phyloP scores from a whole-genome alignment of 2,113 vertebrate genomes.

The Rynchops niger region DNA sequence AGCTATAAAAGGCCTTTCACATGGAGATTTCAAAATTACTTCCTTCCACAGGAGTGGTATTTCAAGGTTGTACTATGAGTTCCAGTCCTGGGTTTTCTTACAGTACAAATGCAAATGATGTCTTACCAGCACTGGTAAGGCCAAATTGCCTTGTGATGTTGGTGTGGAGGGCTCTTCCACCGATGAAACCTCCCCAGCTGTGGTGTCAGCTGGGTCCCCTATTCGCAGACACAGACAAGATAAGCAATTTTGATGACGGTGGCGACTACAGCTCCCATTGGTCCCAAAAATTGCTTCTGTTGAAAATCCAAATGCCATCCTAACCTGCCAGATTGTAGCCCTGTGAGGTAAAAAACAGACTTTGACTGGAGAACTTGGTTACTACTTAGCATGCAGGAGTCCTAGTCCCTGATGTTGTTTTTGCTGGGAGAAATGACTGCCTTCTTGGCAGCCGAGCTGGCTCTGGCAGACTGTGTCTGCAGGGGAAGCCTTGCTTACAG shows the following conservation, averaged over 20 bases:
- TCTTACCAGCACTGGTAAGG: not conserved
- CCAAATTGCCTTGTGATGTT: not conserved
- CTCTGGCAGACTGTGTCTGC: not conserved
- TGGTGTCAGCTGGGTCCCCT: not conserved
- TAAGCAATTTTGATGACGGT: not conserved
- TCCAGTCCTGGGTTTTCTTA: not conserved
- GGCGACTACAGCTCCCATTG: fast-evolving
- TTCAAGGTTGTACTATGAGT: not conserved
- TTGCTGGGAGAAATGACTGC: not conserved
- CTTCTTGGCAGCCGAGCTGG: not conserved
- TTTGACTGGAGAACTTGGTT: not conserved
- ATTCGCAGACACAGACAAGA: fast-evolving
- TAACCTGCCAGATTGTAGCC: not conserved
- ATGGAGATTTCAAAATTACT: not conserved
- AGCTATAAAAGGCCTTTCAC: not conserved
- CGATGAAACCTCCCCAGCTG: not conserved
- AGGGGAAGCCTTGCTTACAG: not conserved
- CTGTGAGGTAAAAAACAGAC: not conserved
- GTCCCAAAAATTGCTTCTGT: not conserved
- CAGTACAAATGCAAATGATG: not conserved
- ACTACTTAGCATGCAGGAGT: not conserved
- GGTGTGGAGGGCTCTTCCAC: not conserved
- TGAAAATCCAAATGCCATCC: not conserved
- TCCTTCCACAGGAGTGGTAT: not conserved
- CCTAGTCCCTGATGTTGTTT: not conserved